Base-by-base conservation (phyloP, 2,888 invertebrate genomes). In the Galeopsomyia nigrocyanea region DNA sequence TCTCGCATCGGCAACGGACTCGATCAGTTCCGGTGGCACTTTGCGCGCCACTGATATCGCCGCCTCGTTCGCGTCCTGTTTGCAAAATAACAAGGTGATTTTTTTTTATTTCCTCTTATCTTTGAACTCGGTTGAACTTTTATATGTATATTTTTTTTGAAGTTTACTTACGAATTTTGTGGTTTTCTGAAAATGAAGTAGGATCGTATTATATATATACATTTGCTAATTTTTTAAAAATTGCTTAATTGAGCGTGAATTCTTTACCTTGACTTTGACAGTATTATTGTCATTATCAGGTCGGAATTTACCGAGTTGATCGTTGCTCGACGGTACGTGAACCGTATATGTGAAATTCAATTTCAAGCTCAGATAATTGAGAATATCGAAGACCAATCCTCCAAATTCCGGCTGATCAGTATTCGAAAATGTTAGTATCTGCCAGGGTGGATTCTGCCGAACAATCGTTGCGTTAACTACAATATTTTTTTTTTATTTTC, bases 371-470 rank as follows among this genome's bases (percentile, higher is more conserved):
- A 96, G 86, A 80, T 95, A 93, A 69, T 92, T 89, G 0, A 96
- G 84, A 57, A 96, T 91, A 80, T 96, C 94, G 80, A 96, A 94
- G 22, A 94, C 90, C 55, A 96, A 88, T 1, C 96, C 96, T 1
- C 89, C 88, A 80, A 91, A 92, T 66, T 88, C 88, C 0, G 88
- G 84, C 0, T 88, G 84, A 0, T 92, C 92, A 2, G 89, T 88
- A 64, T 89, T 88, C 78, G 92, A 91, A 0, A 87, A 85, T 62
- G 88, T 88, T 1, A 95, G 83, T 49, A 93, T 92, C 82, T 95
- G 94, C 95, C 96, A 96, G 0, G 96, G 96, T 0, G 96, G 95
- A 87, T 94, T 94, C 96, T 96, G 83, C 77, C 2, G 89, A 86
- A 10, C 7, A 39, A 39, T 39, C 13, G 39, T 39, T 31, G 31